Percentiles rank a stretch among this genome's conserved stretches.
phyloP scores from a whole-genome alignment of 1,140 invertebrate genomes.

The Drosophila sp. region DNA sequence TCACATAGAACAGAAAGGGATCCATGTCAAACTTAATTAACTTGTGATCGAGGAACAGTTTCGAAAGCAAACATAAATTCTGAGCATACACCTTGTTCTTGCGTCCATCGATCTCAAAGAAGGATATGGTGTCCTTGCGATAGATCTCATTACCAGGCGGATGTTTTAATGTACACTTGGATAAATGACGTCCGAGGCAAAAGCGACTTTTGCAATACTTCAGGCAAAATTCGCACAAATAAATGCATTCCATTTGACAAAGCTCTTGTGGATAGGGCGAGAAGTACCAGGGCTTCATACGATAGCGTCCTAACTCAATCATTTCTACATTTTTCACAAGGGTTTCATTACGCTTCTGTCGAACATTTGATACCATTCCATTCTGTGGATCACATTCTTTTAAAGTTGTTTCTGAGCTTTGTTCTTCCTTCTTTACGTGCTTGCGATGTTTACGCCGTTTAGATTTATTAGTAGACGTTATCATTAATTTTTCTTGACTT shows the following conservation, averaged over 20 bases:
- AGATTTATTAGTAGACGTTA: background rate
- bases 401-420: background rate
- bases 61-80: slow-evolving; percentile 96
- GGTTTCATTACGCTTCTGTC: slow-evolving; percentile 86
- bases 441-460: background rate
- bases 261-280: slow-evolving; percentile 99
- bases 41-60: slow-evolving; percentile 98
- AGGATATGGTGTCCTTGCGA: slow-evolving; percentile 93
- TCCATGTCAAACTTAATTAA: slow-evolving; percentile 99
- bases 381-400: background rate
- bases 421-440: background rate
- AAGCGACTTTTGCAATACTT: slow-evolving; percentile 98
- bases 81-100: slow-evolving; percentile 97
- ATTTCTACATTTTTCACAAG: slow-evolving; percentile 97
- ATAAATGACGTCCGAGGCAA: slow-evolving; percentile 90
- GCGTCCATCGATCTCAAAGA: slow-evolving; percentile 95
- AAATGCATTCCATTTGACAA: slow-evolving; percentile 96
- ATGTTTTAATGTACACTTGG: slow-evolving; percentile 93
- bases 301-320: slow-evolving; percentile 97
- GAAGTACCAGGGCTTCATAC: slow-evolving; percentile 99
- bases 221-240: slow-evolving; percentile 98
- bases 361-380: background rate
- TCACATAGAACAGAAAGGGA: slow-evolving; percentile 98
- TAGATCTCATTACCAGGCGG: slow-evolving; percentile 97
- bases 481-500: background rate